Evolutionary conservation across 2,797 vertebrate species (phyloP).

Genomic region (Channallabes apus): DNA sequence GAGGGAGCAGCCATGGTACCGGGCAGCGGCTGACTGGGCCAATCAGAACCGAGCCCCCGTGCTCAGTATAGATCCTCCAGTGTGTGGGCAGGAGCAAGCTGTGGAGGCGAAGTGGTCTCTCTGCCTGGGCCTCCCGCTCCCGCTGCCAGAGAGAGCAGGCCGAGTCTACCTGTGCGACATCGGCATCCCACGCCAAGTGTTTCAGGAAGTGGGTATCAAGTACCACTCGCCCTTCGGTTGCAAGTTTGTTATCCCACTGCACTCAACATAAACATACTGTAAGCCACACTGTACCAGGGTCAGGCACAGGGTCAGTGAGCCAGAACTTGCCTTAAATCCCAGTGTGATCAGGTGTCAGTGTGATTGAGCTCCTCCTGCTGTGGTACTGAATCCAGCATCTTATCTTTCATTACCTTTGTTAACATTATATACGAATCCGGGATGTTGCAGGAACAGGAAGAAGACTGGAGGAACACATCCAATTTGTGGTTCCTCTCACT

Average conservation of each 20-base stretch:
- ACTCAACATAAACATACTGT: slow-evolving; percentile 78
- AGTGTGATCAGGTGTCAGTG: slow-evolving; percentile 29
- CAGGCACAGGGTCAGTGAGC: slow-evolving; percentile 33
- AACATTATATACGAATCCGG: slow-evolving; percentile 7
- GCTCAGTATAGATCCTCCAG: slow-evolving; percentile 93
- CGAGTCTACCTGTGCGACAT: slow-evolving; percentile 95
- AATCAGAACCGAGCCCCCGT: slow-evolving; percentile 95
- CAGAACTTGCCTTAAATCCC: slow-evolving; percentile 60
- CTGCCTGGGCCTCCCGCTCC: slow-evolving; percentile 88
- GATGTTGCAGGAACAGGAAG: neutral
- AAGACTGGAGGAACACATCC: neutral
- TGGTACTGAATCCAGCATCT: slow-evolving; percentile 32
- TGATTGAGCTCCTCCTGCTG: slow-evolving; percentile 22
- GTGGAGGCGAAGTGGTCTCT: slow-evolving; percentile 97
- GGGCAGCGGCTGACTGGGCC: slow-evolving; percentile 92
- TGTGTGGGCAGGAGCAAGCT: slow-evolving; percentile 83
- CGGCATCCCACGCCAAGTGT: slow-evolving; percentile 91
- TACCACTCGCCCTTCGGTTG: slow-evolving; percentile 97
- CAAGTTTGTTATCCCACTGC: slow-evolving; percentile 96
- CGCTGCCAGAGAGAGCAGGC: slow-evolving; percentile 86
- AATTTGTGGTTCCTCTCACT: neutral
- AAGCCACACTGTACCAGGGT: neutral
- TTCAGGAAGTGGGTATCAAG: slow-evolving; percentile 93
- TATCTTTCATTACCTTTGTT: slow-evolving; percentile 13
- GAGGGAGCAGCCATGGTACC: slow-evolving; percentile 96